Percentiles rank a stretch among this genome's conserved stretches.
phyloP scores from a whole-genome alignment of 1,140 invertebrate species.

The Eriosoma lanigerum region DNA sequence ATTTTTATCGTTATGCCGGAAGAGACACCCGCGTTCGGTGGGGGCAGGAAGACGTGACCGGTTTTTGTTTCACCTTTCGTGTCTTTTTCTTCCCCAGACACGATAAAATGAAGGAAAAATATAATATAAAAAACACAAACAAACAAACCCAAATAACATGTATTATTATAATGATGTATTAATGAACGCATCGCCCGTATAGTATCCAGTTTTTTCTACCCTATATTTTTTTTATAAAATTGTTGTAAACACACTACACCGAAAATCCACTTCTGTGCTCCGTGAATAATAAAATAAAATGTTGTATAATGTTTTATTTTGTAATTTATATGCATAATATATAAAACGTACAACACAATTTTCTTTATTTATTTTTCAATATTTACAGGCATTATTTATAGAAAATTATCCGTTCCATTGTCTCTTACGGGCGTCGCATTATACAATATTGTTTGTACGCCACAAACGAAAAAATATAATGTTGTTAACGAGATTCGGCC shows the following conservation, averaged over 20 bases:
- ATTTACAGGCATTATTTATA: not conserved
- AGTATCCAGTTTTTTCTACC: not conserved
- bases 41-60: constrained; percentile 41
- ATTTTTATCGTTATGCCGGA: constrained; percentile 6
- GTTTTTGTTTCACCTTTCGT: constrained; percentile 26
- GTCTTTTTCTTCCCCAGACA: not conserved
- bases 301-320: no score
- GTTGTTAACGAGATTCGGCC: not conserved
- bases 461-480: not conserved
- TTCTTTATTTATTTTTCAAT: not conserved
- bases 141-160: constrained; percentile 9
- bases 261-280: no score
- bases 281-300: no score
- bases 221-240: not conserved
- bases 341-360: not conserved
- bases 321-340: not conserved
- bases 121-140: not conserved
- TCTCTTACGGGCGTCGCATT: not conserved
- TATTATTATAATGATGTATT: not conserved
- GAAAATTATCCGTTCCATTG: constrained; percentile 17
- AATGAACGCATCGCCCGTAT: no score
- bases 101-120: not conserved
- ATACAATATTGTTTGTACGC: not conserved
- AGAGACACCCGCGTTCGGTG: constrained; percentile 19
- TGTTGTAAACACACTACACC: no score